These are phyloP conservation scores for Petrocephalus schoutedeni DNA, from an alignment of 2,797 vertebrate species.

Conservation along the genomic window DNA sequence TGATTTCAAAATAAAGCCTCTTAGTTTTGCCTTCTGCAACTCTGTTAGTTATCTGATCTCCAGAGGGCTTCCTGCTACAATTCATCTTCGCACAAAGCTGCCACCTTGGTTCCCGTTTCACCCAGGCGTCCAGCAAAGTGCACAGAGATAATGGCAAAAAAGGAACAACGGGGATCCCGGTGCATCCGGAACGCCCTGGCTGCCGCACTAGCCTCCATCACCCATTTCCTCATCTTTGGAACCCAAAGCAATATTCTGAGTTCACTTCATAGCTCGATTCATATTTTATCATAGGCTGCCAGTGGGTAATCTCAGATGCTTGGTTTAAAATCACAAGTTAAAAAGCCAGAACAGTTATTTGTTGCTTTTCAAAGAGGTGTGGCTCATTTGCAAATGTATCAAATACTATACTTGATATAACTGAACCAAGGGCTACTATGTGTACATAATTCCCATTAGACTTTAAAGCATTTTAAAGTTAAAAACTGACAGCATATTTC, in stretches of 20 bases:
- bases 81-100: background rate
- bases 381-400: background rate
- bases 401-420: background rate
- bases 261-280: background rate
- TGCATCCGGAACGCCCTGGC: background rate
- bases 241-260: background rate
- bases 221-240: background rate
- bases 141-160: background rate
- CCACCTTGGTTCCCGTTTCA: background rate
- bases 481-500: background rate
- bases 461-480: background rate
- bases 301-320: background rate
- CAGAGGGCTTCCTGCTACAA: background rate
- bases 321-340: background rate
- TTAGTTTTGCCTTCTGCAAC: slow-evolving; percentile 10
- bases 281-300: background rate
- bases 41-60: slow-evolving; percentile 5
- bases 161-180: background rate
- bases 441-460: background rate
- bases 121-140: background rate
- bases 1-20: slow-evolving; percentile 13
- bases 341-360: background rate
- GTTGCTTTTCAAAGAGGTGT: background rate
- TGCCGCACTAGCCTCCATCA: background rate
- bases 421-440: background rate